phyloP scores from a whole-genome alignment of 1,140 invertebrate species.

The Bombus haemorrhoidalis region DNA sequence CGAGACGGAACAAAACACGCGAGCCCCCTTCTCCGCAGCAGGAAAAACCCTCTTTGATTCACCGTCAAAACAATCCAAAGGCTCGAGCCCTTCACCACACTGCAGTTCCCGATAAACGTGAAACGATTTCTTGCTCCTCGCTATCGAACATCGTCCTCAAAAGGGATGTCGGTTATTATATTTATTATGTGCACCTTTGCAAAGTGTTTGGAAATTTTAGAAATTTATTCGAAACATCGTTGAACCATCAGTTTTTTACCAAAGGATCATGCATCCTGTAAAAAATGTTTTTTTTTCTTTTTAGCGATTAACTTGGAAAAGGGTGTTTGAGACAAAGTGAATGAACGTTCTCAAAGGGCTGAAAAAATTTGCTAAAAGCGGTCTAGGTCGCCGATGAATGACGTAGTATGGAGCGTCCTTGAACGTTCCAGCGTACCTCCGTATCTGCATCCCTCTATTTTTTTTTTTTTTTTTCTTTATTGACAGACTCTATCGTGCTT shows the following conservation, averaged over 20 bases:
- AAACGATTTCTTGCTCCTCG: conserved; percentile 9
- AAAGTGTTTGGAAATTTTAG: neutral
- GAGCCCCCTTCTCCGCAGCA: neutral
- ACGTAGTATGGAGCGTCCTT: neutral
- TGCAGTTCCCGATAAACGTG: conserved; percentile 14
- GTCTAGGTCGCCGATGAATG: neutral
- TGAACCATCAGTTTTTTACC: neutral
- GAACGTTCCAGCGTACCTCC: neutral
- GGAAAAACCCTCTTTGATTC: conserved; percentile 34
- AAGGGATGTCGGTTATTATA: neutral
- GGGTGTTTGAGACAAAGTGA: too few species aligned
- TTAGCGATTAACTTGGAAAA: neutral
- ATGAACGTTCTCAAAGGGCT: too few species aligned
- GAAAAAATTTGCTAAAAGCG: neutral
- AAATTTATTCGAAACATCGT: neutral
- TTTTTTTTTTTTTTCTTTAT: too few species aligned
- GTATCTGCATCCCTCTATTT: neutral
- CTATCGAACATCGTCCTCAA: too few species aligned
- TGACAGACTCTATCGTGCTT: neutral
- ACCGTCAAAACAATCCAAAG: conserved; percentile 37
- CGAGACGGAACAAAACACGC: conserved; percentile 55
- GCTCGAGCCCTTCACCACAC: neutral
- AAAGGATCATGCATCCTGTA: neutral
- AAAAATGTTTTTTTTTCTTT: too few species aligned
- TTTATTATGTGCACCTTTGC: too few species aligned